Percentiles rank a stretch among this genome's conserved stretches.
These are phyloP conservation scores for Lacanobia oleracea DNA, from an alignment of 2,888 invertebrate genomes.

Conservation along the genomic window DNA sequence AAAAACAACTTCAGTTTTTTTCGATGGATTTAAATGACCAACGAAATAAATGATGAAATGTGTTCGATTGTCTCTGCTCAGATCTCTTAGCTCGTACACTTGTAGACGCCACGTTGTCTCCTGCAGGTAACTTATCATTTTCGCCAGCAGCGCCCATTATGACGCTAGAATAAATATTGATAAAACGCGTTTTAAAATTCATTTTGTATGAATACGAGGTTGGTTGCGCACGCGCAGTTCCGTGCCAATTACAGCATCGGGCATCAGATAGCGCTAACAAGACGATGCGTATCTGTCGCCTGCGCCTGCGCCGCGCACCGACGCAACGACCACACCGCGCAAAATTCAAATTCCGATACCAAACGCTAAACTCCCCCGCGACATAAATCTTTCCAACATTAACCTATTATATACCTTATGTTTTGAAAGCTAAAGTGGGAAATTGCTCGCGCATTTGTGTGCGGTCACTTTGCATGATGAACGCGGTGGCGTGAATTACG, in stretches of 20 bases:
- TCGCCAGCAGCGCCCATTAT: constrained; percentile 60
- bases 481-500: constrained; percentile 89
- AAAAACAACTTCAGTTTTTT: constrained; percentile 3
- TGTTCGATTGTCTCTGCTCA: background rate
- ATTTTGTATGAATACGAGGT: constrained; percentile 70
- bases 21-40: background rate
- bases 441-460: constrained; percentile 52
- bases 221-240: constrained; percentile 76
- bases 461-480: constrained; percentile 87
- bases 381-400: constrained; percentile 73
- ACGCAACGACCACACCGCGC: constrained; percentile 67
- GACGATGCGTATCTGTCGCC: constrained; percentile 86
- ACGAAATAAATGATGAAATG: background rate
- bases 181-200: constrained; percentile 74
- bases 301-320: constrained; percentile 55
- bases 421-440: constrained; percentile 50
- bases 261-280: constrained; percentile 90
- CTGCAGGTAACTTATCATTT: constrained; percentile 44
- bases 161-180: constrained; percentile 69
- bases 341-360: constrained; percentile 86
- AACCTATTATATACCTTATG: constrained; percentile 55
- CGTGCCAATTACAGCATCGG: constrained; percentile 88
- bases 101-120: constrained; percentile 23
- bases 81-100: background rate
- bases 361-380: constrained; percentile 80